A percentile compares a stretch with the other conserved stretches of the same genome.
Conservation (phyloP, 2,113 vertebrate genomes). For the Calyptomena viridis region DNA sequence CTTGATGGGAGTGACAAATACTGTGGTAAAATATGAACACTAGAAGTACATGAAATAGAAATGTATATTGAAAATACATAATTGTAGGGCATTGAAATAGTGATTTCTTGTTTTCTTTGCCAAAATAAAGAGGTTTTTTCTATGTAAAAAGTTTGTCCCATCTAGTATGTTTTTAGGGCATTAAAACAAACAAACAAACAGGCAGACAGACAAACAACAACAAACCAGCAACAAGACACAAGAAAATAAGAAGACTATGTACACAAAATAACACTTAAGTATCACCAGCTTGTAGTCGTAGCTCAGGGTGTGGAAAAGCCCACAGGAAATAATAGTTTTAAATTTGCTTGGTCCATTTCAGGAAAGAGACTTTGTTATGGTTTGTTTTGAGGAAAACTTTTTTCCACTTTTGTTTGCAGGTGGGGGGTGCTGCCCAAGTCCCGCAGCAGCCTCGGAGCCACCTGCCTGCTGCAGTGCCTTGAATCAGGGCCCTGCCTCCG, state of each 20-base stretch:
- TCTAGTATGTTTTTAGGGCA: fast-evolving
- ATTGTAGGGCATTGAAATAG: not conserved
- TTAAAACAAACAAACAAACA: no score
- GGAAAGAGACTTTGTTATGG: no score
- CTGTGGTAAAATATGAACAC: not conserved
- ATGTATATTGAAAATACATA: not conserved
- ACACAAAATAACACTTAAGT: not conserved
- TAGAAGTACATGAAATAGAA: not conserved
- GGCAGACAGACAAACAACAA: not conserved
- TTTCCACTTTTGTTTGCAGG: no score
- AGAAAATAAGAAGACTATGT: not conserved
- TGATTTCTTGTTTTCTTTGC: not conserved
- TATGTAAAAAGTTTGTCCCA: not conserved
- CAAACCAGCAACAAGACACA: not conserved
- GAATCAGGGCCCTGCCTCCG: no score
- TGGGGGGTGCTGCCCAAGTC: no score
- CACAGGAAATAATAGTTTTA: not conserved
- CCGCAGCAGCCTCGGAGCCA: no score
- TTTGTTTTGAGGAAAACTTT: no score
- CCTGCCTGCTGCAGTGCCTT: no score
- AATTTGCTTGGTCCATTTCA: not conserved
- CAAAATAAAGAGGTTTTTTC: fast-evolving
- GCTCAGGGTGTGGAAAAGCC: not conserved
- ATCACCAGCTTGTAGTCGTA: not conserved
- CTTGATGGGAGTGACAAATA: not conserved